Evolutionary conservation across 2,888 invertebrate genomes (phyloP).

Genomic region (Beris chalybata): DNA sequence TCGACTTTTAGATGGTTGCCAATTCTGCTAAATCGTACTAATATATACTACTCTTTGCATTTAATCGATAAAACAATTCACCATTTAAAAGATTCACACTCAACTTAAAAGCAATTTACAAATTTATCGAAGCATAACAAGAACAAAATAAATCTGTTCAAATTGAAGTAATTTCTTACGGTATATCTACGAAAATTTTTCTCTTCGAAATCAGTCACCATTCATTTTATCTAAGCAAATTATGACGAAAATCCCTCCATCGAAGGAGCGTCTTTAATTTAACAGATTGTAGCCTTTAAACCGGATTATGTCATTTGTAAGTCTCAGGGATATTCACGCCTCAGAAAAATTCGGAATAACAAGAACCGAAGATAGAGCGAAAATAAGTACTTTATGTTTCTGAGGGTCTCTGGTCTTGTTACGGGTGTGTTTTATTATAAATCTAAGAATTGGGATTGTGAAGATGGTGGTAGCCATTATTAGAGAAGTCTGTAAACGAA

Average conservation of each 20-base stretch:
- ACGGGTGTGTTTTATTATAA: constrained; percentile 7
- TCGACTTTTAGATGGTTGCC: no score
- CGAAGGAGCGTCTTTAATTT: constrained; percentile 5
- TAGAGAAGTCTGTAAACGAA: no score
- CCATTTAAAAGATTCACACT: no score
- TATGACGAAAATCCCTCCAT: constrained; percentile 9
- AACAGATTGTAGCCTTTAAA: constrained; percentile 11
- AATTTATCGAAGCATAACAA: no score
- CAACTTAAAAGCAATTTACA: no score
- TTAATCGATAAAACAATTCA: no score
- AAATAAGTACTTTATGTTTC: not conserved
- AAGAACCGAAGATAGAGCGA: not conserved
- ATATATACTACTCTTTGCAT: no score
- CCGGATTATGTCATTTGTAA: constrained; percentile 13
- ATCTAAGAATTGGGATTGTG: constrained; percentile 1
- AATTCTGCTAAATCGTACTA: no score
- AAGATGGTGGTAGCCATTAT: constrained; percentile 12
- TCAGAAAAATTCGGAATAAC: not conserved
- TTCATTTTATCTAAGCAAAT: constrained; percentile 12
- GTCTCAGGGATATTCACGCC: not conserved
- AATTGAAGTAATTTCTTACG: no score
- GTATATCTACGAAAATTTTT: not conserved
- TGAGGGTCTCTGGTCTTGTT: not conserved
- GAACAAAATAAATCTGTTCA: no score
- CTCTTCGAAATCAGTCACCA: constrained; percentile 7